A percentile compares a stretch with the other conserved stretches of the same genome.
Conservation (phyloP, 2,888 invertebrate species). For the Drosophila kuntzei region DNA sequence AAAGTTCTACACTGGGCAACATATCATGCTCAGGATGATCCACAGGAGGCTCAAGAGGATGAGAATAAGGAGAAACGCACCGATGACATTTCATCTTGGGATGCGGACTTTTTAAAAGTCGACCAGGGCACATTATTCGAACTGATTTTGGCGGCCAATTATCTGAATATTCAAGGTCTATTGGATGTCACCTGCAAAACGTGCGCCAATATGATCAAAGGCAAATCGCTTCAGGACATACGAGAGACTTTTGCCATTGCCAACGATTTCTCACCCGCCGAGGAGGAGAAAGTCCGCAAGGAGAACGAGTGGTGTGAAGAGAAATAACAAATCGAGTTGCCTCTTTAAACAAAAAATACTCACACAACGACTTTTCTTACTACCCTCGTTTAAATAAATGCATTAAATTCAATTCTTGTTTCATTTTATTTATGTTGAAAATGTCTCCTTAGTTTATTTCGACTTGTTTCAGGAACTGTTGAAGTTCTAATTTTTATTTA, state of each 20-base stretch:
- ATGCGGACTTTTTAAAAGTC: slow-evolving; percentile 99
- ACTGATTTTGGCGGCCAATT: slow-evolving; percentile 98
- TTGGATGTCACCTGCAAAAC: slow-evolving; percentile 99
- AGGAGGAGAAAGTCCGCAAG: slow-evolving; percentile 99
- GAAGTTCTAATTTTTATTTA: too few species aligned
- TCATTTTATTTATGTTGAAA: background rate
- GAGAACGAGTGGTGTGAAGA: slow-evolving; percentile 93
- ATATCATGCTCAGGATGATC: slow-evolving; percentile 95
- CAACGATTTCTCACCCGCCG: slow-evolving; percentile 97
- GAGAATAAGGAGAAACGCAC: slow-evolving; percentile 99
- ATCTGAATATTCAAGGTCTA: slow-evolving; percentile 97
- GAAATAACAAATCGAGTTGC: slow-evolving; percentile 56
- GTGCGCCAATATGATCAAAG: slow-evolving; percentile 99
- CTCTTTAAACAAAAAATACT: background rate
- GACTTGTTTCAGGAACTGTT: too few species aligned
- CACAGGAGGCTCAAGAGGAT: slow-evolving; percentile 97
- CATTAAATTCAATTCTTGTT: background rate
- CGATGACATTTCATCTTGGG: slow-evolving; percentile 99
- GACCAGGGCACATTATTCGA: slow-evolving; percentile 99
- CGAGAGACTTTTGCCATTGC: slow-evolving; percentile 98
- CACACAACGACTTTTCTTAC: background rate
- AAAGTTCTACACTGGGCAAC: slow-evolving; percentile 98
- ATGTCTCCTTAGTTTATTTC: too few species aligned
- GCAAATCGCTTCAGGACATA: slow-evolving; percentile 98
- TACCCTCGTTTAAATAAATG: background rate